These are phyloP conservation scores for Amphilophus citrinellus DNA, from an alignment of 2,113 vertebrate species.

Conservation along the genomic window DNA sequence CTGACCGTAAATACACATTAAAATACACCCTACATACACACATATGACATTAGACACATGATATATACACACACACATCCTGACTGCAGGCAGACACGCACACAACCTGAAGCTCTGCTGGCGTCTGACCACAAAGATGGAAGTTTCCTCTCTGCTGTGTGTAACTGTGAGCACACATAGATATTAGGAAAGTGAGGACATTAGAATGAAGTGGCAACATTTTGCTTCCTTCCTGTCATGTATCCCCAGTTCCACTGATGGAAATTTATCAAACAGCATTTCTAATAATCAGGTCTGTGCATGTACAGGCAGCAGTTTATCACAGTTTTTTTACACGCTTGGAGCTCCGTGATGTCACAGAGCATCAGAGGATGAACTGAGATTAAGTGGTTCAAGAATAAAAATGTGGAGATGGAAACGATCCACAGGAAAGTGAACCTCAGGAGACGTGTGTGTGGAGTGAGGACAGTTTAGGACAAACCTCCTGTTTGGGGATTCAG, in stretches of 20 bases:
- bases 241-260: too few relatives aligned
- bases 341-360: too few relatives aligned
- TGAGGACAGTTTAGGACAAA: not conserved
- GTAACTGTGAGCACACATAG: not conserved
- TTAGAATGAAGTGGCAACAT: too few relatives aligned
- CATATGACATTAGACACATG: not conserved
- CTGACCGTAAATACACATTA: conserved; percentile 83
- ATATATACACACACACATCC: conserved; percentile 58
- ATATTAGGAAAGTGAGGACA: not conserved
- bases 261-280: too few relatives aligned
- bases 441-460: not conserved
- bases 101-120: not conserved
- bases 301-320: too few relatives aligned
- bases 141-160: not conserved
- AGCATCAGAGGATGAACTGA: too few relatives aligned
- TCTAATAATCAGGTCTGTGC: too few relatives aligned
- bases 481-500: not conserved
- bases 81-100: conserved; percentile 79
- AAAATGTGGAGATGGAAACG: too few relatives aligned
- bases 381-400: too few relatives aligned
- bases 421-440: too few relatives aligned
- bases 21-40: not conserved
- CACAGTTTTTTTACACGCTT: too few relatives aligned
- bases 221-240: too few relatives aligned
- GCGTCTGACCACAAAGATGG: not conserved